A percentile compares a stretch with the other conserved stretches of the same genome.
These are phyloP conservation scores for Dreissena polymorpha DNA, from an alignment of 1,140 invertebrate species.

Conservation along the genomic window DNA sequence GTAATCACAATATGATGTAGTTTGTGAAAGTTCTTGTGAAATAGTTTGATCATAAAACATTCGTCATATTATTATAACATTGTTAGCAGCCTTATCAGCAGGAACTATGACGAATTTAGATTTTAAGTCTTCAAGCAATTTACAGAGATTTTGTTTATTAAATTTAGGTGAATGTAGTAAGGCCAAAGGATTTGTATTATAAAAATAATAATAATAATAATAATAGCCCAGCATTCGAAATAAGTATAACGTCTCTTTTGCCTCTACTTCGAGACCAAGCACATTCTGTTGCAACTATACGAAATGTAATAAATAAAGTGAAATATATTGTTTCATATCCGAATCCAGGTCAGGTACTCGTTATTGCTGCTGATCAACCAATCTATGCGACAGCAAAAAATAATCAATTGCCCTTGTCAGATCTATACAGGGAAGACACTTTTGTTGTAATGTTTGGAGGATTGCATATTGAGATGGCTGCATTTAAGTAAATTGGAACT, in stretches of 20 bases:
- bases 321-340: slow-evolving; percentile 41
- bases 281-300: slow-evolving; percentile 57
- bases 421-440: slow-evolving; percentile 10
- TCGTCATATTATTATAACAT: too few species aligned
- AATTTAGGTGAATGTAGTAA: too few species aligned
- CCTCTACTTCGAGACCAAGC: slow-evolving; percentile 51
- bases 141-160: too few species aligned
- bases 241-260: slow-evolving; percentile 27
- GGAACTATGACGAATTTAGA: too few species aligned
- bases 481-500: slow-evolving; percentile 12
- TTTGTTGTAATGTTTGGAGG: slow-evolving; percentile 13
- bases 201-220: too few species aligned
- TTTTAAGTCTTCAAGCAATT: too few species aligned
- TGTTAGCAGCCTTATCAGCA: too few species aligned
- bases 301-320: slow-evolving; percentile 62
- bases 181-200: too few species aligned
- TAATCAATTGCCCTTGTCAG: slow-evolving; percentile 60
- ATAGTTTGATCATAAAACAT: too few species aligned
- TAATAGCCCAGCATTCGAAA: background rate
- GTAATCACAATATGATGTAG: too few species aligned
- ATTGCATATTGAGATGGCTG: slow-evolving; percentile 9
- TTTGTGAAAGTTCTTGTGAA: too few species aligned
- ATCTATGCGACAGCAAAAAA: slow-evolving; percentile 56
- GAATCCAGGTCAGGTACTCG: slow-evolving; percentile 59
- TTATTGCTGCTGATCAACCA: slow-evolving; percentile 60